Base-by-base conservation (phyloP, 2,113 vertebrate species). In the Euleptes europaea region DNA sequence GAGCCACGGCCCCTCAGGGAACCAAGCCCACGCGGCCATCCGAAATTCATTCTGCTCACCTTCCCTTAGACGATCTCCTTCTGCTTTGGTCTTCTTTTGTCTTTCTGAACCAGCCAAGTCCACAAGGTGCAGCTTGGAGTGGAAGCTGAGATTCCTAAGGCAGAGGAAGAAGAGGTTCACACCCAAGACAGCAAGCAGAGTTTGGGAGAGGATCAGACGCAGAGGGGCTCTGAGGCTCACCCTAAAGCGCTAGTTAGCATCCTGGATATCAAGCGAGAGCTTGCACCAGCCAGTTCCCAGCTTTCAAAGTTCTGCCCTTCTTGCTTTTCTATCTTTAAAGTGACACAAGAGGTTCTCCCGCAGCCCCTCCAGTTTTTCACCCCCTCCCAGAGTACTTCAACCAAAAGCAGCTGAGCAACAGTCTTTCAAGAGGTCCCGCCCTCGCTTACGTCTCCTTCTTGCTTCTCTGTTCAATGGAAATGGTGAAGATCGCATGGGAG, bases 1-100 rank as follows among this genome's bases (percentile, higher is more conserved):
- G 51, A 54, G 51, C 51, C 51, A 54, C 51, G 4, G 15, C 51
- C 13, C 15, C n/a, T 21, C 38, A 6, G 38, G 5, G 28, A 57
- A 5, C 65, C 47, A 19, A 80, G 38, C 4, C 17, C n/a, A 17
- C 0, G 3, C 70, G 17, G 21, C 5, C 4, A 0, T 28, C 0
- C 12, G 2, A 35, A 28, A 0, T 47, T 47, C 14, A 0, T 82
- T n/a, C 84, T 23, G 35, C 94, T 95, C 77, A 99, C 98, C 98
- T 96, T 99, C 99, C 88, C 98, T 98, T 5, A 99, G 96, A 19
- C 98, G 95, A 91, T 99, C 98, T 69, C 99, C 99, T 93, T 99
- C 98, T 19, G 99, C 98, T 89, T 99, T 99, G 8, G 98, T 99
- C 94, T 99, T 99, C 92, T 99, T 99, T 84, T 99, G 98, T 81